These are phyloP conservation scores for Galago senegalensis DNA, from an alignment of 2,797 vertebrate genomes.

Conservation along the genomic window DNA sequence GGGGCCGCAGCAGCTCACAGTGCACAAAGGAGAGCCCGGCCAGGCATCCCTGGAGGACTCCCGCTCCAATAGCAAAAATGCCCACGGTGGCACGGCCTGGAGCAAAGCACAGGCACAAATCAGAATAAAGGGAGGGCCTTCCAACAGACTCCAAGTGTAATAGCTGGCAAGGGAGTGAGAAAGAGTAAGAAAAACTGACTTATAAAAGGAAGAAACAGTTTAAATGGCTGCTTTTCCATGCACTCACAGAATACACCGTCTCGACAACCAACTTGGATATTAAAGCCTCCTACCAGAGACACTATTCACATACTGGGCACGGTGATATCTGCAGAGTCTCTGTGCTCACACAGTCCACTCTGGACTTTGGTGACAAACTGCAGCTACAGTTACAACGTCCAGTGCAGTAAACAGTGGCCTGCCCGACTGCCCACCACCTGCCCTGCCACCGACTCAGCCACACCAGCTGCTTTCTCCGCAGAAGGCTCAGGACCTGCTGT, in stretches of 20 bases:
- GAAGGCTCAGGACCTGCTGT: neutral
- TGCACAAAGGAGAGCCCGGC: neutral
- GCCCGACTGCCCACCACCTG: no score
- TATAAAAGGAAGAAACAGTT: neutral
- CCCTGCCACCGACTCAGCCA: neutral
- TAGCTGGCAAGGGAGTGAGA: neutral
- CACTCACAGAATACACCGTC: neutral
- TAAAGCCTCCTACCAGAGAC: neutral
- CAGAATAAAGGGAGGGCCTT: neutral
- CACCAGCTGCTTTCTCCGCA: neutral
- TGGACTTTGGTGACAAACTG: neutral
- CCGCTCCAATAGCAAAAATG: neutral
- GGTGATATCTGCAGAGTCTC: no score
- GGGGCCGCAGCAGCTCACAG: no score
- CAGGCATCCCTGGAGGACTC: neutral
- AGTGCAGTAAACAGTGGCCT: fast-evolving
- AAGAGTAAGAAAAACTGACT: neutral
- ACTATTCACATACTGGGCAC: no score
- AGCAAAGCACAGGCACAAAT: neutral
- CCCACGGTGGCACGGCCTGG: neutral
- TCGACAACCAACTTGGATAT: fast-evolving
- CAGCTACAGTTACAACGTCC: no score
- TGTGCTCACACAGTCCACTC: no score
- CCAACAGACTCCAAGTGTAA: neutral
- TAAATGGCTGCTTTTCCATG: neutral